Evolutionary conservation across 2,888 invertebrate genomes (phyloP), one percentile per base, ranked within the genome.

Genomic region (Serrognathus titanus): DNA sequence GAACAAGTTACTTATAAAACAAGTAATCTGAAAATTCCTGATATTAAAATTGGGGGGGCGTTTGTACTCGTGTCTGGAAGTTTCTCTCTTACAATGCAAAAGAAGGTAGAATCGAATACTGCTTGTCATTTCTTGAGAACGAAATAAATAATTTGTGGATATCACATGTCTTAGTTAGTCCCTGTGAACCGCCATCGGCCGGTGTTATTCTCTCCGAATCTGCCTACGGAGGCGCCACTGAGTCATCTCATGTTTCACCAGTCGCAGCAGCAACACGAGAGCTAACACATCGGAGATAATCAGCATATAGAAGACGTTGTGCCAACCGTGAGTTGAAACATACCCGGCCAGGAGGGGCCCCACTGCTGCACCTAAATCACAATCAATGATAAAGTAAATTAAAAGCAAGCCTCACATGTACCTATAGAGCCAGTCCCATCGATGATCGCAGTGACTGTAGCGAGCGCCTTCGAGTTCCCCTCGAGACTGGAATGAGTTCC

Each of bases 361-460:
- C 13, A 97, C 82, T 0, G 97, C 97, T 46, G 97, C 97, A 53
- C 97, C 93, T 88, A 73, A 45, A 73, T 69, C 52, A 35, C 48
- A 53, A 58, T 31, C 24, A 31, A 39, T 12, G 6, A 0, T n/a
- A 2, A 39, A 39, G 2, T 39, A 39, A 39, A n/a, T 39, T 7
- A 7, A 12, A 40, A 6, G 12, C 13, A 3, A 40, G n/a, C n/a
- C 11, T 39, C 10, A 2, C 10, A 39, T 0, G 3, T 39, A 87
- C 89, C 92, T 55, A 93, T 84, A 58, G 92, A 93, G 6, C 97
- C 97, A 0, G 97, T 97, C 46, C 97, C 97, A 78, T 97, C 97
- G 46, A 97, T 97, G 67, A 97, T 96, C 16, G 97, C 94, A 0
- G 97, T 94, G n/a, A 97, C 97, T 0, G 97, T 97, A 6, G 97